Conservation (phyloP, 2,888 invertebrate species). For the Biston betularia region DNA sequence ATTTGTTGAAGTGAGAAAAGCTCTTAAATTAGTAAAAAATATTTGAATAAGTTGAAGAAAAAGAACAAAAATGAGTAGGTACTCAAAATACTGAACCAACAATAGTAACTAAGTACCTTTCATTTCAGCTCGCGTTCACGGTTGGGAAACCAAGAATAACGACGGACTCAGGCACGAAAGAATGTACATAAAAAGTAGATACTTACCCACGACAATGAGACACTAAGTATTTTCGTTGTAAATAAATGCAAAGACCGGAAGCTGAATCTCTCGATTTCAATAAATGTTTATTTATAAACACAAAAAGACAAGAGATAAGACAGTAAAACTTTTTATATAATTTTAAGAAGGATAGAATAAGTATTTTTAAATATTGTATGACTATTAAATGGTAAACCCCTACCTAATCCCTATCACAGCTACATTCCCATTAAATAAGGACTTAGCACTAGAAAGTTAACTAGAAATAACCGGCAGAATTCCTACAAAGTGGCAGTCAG, state of each 20-base stretch:
- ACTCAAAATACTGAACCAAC: neutral
- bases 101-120: neutral
- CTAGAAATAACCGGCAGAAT: neutral
- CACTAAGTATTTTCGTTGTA: neutral
- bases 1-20: too few relatives aligned
- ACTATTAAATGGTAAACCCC: too few relatives aligned
- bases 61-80: neutral
- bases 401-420: too few relatives aligned
- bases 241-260: neutral
- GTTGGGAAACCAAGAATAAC: conserved; percentile 8
- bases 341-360: too few relatives aligned
- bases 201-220: too few relatives aligned
- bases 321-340: too few relatives aligned
- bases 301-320: too few relatives aligned
- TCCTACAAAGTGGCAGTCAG: conserved; percentile 3
- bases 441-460: neutral
- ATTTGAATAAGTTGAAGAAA: neutral
- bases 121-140: conserved; percentile 10
- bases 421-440: too few relatives aligned
- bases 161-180: neutral
- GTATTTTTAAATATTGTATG: too few relatives aligned
- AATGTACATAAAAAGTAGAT: conserved; percentile 6
- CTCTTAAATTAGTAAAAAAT: neutral
- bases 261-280: neutral
- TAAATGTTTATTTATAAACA: too few relatives aligned